Percentiles rank a stretch among this genome's conserved stretches.
Conservation (phyloP, 2,113 vertebrate genomes). For the Pteruthius melanotis region DNA sequence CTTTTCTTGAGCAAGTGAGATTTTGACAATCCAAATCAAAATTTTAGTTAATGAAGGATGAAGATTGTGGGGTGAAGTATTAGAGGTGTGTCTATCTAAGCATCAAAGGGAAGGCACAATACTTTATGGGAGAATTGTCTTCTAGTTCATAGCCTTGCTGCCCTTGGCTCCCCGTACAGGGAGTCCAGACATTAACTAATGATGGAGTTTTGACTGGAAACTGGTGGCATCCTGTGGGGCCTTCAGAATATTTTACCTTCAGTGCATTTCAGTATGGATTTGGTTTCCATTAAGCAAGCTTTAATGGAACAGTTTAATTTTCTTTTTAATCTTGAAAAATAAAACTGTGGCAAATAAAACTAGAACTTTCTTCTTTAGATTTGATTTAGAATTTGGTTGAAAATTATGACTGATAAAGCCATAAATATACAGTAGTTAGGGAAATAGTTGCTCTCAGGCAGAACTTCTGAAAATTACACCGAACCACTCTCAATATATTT, state of each 20-base stretch:
- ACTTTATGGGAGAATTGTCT: background rate
- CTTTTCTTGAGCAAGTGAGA: constrained; percentile 36
- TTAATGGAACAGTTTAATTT: background rate
- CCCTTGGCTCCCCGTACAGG: background rate
- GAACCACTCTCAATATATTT: background rate
- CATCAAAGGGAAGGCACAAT: background rate
- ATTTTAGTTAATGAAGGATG: background rate
- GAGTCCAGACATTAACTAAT: background rate
- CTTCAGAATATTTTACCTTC: background rate
- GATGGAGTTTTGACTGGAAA: background rate
- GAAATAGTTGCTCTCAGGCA: background rate
- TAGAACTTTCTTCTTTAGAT: background rate
- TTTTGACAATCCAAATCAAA: background rate
- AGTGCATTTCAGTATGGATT: background rate
- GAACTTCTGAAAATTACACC: constrained; percentile 24
- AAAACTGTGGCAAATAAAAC: background rate
- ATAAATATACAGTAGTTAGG: background rate
- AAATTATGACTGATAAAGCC: constrained; percentile 19
- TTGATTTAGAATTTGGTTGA: background rate
- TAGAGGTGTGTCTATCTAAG: background rate
- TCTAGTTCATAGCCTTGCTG: background rate
- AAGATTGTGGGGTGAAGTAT: background rate
- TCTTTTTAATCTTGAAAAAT: constrained; percentile 19
- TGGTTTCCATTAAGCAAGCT: background rate
- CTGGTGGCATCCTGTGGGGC: background rate